A percentile compares a stretch with the other conserved stretches of the same genome.
phyloP scores from a whole-genome alignment of 2,797 vertebrate genomes.

The Enteromius treurensis region DNA sequence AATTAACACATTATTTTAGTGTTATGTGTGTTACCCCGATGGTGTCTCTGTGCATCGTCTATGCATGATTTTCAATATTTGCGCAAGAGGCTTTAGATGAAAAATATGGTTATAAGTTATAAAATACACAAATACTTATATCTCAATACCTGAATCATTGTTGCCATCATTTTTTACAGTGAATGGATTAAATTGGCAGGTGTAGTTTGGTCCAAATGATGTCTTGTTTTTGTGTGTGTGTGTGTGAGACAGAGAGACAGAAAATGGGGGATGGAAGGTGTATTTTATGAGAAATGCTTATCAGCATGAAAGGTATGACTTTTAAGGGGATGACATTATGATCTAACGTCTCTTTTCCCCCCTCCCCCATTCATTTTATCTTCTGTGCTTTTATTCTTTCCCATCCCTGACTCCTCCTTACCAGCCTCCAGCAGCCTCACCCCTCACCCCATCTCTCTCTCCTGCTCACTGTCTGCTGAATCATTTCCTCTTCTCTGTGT shows the following conservation, averaged over 20 bases:
- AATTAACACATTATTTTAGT: background rate
- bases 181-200: slow-evolving; percentile 20
- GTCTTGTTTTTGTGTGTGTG: slow-evolving; percentile 14
- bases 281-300: slow-evolving; percentile 27
- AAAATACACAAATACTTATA: background rate
- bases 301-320: slow-evolving; percentile 35
- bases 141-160: background rate
- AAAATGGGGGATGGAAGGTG: background rate
- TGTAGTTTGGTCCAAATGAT: slow-evolving; percentile 17
- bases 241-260: background rate
- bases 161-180: background rate
- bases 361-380: slow-evolving; percentile 20
- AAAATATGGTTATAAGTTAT: background rate
- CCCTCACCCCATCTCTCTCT: slow-evolving; percentile 24
- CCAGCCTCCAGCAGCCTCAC: slow-evolving; percentile 10
- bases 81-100: background rate
- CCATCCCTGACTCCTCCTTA: slow-evolving; percentile 20
- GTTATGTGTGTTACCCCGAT: background rate
- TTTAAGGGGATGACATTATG: slow-evolving; percentile 46
- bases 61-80: background rate
- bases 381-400: slow-evolving; percentile 18
- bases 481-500: slow-evolving; percentile 19
- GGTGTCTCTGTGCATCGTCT: background rate
- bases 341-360: slow-evolving; percentile 26
- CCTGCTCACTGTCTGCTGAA: slow-evolving; percentile 20